phyloP scores from a whole-genome alignment of 2,113 vertebrate genomes.

The Hylia prasina region DNA sequence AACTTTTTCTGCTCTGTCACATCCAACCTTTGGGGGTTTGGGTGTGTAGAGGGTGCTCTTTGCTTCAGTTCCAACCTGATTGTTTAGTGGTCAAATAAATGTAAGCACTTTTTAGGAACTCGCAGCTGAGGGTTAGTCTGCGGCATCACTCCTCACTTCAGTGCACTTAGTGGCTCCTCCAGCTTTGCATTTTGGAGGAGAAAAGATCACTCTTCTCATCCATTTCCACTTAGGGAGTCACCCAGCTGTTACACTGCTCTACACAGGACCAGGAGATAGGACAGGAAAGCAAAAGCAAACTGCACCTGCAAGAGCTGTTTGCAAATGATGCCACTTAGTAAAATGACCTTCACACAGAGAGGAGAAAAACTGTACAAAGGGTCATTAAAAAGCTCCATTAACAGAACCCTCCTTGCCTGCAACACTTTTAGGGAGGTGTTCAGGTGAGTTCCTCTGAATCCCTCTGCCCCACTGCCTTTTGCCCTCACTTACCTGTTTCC shows the following conservation, averaged over 20 bases:
- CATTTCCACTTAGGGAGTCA: neutral
- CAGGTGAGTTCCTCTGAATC: neutral
- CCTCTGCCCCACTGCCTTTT: neutral
- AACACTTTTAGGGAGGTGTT: neutral
- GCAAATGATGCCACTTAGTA: neutral
- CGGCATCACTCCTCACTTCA: neutral
- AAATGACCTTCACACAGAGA: neutral
- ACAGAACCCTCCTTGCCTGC: neutral
- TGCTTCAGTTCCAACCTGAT: neutral
- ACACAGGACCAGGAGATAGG: neutral
- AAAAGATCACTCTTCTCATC: neutral
- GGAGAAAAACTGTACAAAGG: neutral
- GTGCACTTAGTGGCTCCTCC: neutral
- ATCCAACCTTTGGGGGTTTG: neutral
- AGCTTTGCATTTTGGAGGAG: neutral
- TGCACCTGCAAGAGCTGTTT: neutral
- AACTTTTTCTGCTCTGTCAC: neutral
- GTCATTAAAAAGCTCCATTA: neutral
- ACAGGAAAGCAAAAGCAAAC: neutral
- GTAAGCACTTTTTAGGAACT: neutral
- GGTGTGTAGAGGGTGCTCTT: neutral
- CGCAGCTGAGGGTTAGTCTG: neutral
- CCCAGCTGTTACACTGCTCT: neutral
- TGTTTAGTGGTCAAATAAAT: neutral
- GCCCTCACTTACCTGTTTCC: neutral